A percentile compares a stretch with the other conserved stretches of the same genome.
Evolutionary conservation across 2,888 invertebrate species (phyloP).

Genomic region (Rhagophthalmus giganteus): DNA sequence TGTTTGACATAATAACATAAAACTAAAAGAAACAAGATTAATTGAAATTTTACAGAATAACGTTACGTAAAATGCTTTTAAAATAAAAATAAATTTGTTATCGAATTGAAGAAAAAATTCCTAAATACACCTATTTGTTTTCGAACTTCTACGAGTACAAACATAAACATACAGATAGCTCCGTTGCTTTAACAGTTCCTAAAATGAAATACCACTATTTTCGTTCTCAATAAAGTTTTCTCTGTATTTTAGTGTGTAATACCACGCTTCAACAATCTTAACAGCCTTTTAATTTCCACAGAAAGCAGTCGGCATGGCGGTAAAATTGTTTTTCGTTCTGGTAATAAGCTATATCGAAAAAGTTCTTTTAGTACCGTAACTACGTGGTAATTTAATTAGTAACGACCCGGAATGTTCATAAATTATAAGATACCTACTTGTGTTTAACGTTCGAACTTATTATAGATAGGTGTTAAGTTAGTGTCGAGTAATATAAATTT

Average conservation of each 20-base stretch:
- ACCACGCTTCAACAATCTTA: constrained; percentile 8
- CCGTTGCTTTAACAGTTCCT: constrained; percentile 1
- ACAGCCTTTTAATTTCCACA: constrained; percentile 9
- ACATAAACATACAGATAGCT: neutral
- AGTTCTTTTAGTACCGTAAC: constrained; percentile 7
- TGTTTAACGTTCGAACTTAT: too few species aligned
- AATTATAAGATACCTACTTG: too few species aligned
- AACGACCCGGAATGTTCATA: too few species aligned
- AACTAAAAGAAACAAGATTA: too few species aligned
- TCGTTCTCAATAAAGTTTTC: constrained; percentile 7
- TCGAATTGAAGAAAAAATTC: too few species aligned
- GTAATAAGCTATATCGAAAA: constrained; percentile 7
- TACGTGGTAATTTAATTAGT: constrained; percentile 2
- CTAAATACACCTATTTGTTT: neutral
- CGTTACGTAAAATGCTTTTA: too few species aligned
- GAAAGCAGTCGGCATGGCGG: neutral
- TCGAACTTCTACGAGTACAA: neutral
- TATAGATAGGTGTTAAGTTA: too few species aligned
- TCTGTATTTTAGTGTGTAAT: constrained; percentile 11
- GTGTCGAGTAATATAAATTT: too few species aligned
- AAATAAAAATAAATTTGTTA: too few species aligned
- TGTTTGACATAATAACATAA: too few species aligned
- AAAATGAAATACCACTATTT: neutral
- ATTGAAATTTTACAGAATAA: too few species aligned
- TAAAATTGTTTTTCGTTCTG: constrained; percentile 3